Conservation (phyloP, 1,140 invertebrate genomes). For the Danaus melanippus region DNA sequence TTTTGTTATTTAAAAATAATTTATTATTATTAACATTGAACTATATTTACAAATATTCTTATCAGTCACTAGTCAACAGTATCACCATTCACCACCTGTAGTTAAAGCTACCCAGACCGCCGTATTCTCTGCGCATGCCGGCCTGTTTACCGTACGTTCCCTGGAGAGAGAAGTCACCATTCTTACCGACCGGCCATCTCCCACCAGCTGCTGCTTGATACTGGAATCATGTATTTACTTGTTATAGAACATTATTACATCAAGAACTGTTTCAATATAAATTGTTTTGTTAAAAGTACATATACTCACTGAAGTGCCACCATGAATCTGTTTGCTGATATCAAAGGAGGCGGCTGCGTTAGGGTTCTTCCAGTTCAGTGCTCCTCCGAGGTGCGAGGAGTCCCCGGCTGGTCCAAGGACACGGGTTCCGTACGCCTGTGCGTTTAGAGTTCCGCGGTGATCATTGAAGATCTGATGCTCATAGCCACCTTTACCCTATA, state of each 20-base stretch:
- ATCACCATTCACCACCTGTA: too few relatives aligned
- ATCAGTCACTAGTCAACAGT: too few relatives aligned
- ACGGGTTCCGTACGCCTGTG: conserved; percentile 31
- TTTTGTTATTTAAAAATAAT: too few relatives aligned
- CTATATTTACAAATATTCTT: too few relatives aligned
- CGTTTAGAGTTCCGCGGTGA: conserved; percentile 32
- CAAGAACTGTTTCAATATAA: too few relatives aligned
- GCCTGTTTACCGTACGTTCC: conserved; percentile 35
- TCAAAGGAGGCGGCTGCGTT: conserved; percentile 38
- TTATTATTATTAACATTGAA: too few relatives aligned
- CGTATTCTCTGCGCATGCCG: conserved; percentile 27
- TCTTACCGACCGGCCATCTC: conserved; percentile 38
- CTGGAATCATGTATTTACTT: too few relatives aligned
- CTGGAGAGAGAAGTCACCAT: conserved; percentile 39
- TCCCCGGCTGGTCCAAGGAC: conserved; percentile 35
- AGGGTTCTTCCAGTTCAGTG: conserved; percentile 33
- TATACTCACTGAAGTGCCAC: conserved; percentile 33
- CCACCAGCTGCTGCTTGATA: conserved; percentile 31
- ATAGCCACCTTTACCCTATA: conserved; percentile 41
- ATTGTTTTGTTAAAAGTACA: too few relatives aligned
- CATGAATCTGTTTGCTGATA: conserved; percentile 38
- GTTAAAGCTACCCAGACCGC: conserved; percentile 11
- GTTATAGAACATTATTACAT: too few relatives aligned
- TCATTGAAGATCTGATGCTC: conserved; percentile 44
- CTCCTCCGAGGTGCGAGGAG: conserved; percentile 36